phyloP scores from a whole-genome alignment of 2,888 invertebrate genomes.

The Aplocera efformata region DNA sequence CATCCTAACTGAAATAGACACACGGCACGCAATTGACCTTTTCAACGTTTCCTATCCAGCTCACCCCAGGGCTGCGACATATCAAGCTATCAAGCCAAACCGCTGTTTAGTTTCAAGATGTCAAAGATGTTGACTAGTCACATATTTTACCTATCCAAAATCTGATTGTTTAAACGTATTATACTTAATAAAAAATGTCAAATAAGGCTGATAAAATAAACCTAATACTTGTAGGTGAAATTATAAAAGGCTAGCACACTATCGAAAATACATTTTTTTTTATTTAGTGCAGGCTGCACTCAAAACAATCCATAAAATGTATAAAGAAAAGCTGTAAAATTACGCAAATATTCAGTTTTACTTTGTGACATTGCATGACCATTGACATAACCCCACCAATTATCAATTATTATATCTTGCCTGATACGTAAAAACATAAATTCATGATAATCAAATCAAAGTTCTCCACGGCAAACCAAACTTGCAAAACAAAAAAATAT shows the following conservation, averaged over 20 bases:
- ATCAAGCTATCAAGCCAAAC: too few species aligned
- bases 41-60: conserved; percentile 14
- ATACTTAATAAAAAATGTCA: too few species aligned
- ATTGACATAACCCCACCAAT: conserved; percentile 8
- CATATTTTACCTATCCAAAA: too few species aligned
- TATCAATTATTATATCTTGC: not conserved
- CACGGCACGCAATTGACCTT: conserved; percentile 33
- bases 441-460: conserved; percentile 17
- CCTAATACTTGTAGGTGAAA: too few species aligned
- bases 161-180: too few species aligned
- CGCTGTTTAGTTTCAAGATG: too few species aligned
- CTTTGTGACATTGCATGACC: conserved; percentile 42
- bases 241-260: too few species aligned
- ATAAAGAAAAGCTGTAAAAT: conserved; percentile 49
- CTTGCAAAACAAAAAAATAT: conserved; percentile 17
- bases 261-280: too few species aligned
- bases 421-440: conserved; percentile 1
- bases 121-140: conserved; percentile 53
- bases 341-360: conserved; percentile 37
- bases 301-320: too few species aligned
- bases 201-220: too few species aligned
- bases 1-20: conserved; percentile 30
- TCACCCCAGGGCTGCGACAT: not conserved
- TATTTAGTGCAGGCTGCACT: too few species aligned
- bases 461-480: conserved; percentile 6